Evolutionary conservation across 2,113 vertebrate genomes (phyloP), one percentile per base, ranked within the genome.

Genomic region (Macaca nemestrina): DNA sequence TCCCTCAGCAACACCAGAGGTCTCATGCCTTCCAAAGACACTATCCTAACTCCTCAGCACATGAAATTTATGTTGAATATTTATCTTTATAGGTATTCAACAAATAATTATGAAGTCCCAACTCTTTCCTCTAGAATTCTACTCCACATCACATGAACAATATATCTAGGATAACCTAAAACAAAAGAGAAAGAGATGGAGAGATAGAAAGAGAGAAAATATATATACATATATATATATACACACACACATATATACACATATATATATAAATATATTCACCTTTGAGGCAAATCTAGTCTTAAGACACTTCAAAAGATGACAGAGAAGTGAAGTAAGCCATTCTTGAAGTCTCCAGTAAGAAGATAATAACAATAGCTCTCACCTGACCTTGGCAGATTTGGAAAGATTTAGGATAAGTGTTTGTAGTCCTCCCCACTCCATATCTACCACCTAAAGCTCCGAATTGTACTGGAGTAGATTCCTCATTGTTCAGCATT

Each of bases 271-370:
- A 18, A 18, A 55, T 55, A 20, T 55, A 17, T 30, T 52, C 23
- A 23, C 40, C 16, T 38, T 67, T 14, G 8, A 92, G n/a, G 8
- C 12, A 78, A 72, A 80, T 72, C 12, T 67, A 43, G 9, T 57
- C 27, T 57, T 22, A 32, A 64, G 50, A 89, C 43, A 85, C 7
- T 91, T 96, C 30, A n/a, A 84, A 94, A 81, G 4, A n/a, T n/a
- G 5, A 92, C 1, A 95, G n/a, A 20, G 76, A 67, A 43, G 4
- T 2, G 2, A 95, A 85, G 9, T 38, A 43, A 59, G 2, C 12
- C 17, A 43, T 57, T 32, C 9, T 48, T 88, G 10, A 48, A 12
- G 11, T 50, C 25, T 55, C 68, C 9, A 32, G 27, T 88, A 67
- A 59, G 18, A 88, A 32, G 12, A 79, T 68, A 73, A 38, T 55